Evolutionary conservation across 2,113 vertebrate genomes (phyloP).

Genomic region (Perca schrenkii): DNA sequence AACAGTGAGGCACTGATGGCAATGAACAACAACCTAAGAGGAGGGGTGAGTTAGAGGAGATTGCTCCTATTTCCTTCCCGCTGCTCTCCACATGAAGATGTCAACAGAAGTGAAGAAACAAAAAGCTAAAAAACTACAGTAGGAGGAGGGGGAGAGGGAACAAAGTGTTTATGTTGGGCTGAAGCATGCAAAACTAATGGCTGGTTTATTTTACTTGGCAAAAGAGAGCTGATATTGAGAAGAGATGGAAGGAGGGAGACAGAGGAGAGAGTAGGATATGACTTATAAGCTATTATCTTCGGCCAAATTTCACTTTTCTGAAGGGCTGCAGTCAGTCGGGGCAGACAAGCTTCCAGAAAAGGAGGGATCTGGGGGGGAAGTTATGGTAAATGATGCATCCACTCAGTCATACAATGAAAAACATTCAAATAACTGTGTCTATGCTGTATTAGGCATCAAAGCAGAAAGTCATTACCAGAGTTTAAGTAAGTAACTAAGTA

Average conservation of each 20-base stretch:
- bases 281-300: conserved; percentile 55
- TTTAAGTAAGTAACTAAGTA: no score
- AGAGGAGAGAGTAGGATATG: conserved; percentile 45
- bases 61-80: conserved; percentile 36
- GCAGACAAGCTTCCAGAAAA: not conserved
- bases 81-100: conserved; percentile 57
- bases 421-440: conserved; percentile 8
- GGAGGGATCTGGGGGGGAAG: not conserved
- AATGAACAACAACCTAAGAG: conserved; percentile 39
- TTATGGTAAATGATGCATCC: conserved; percentile 61
- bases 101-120: conserved; percentile 48
- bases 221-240: conserved; percentile 43
- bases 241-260: conserved; percentile 25
- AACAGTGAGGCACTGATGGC: conserved; percentile 29
- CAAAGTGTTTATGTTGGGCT: conserved; percentile 56
- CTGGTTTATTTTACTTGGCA: conserved; percentile 74
- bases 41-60: conserved; percentile 20
- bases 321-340: not conserved
- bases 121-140: conserved; percentile 6
- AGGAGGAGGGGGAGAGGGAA: conserved; percentile 29
- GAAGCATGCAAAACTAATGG: conserved; percentile 54
- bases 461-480: not conserved
- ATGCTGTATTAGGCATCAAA: not conserved
- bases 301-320: conserved; percentile 58
- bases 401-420: conserved; percentile 23